These are phyloP conservation scores for Diuraphis noxia DNA, from an alignment of 1,140 invertebrate species.

Conservation along the genomic window DNA sequence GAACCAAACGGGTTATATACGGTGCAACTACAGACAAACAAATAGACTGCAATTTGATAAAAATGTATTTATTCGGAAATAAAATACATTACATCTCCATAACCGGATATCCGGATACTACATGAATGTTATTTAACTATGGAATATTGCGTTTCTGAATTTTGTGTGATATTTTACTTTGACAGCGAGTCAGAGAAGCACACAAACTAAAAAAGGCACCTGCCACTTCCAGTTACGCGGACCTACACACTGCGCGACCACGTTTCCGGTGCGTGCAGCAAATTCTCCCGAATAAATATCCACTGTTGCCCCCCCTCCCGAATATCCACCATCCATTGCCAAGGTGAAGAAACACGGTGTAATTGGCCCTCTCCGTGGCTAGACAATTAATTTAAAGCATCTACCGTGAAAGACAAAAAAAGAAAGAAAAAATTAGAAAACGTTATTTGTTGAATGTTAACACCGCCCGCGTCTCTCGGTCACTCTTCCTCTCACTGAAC, in stretches of 20 bases:
- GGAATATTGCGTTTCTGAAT: too few relatives aligned
- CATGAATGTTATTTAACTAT: not conserved
- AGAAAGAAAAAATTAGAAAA: not conserved
- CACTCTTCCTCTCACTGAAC: not conserved
- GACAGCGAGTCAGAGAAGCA: not conserved
- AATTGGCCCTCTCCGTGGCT: not conserved
- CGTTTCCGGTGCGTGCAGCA: not conserved
- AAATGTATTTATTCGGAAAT: not conserved
- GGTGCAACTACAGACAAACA: not conserved
- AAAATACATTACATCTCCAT: not conserved
- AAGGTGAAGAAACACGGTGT: not conserved
- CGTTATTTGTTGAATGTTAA: too few relatives aligned
- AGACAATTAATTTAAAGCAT: not conserved
- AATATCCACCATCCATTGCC: not conserved
- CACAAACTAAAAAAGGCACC: not conserved
- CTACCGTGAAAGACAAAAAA: not conserved
- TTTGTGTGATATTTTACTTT: not conserved
- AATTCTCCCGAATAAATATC: not conserved
- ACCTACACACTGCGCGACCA: not conserved
- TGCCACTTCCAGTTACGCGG: not conserved
- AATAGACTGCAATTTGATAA: not conserved
- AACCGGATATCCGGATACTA: not conserved
- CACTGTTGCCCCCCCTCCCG: not conserved
- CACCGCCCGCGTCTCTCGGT: not conserved
- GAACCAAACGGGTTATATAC: not conserved